Evolutionary conservation across 1,140 invertebrate genomes (phyloP).

Genomic region (Muscidifurax raptorellus): DNA sequence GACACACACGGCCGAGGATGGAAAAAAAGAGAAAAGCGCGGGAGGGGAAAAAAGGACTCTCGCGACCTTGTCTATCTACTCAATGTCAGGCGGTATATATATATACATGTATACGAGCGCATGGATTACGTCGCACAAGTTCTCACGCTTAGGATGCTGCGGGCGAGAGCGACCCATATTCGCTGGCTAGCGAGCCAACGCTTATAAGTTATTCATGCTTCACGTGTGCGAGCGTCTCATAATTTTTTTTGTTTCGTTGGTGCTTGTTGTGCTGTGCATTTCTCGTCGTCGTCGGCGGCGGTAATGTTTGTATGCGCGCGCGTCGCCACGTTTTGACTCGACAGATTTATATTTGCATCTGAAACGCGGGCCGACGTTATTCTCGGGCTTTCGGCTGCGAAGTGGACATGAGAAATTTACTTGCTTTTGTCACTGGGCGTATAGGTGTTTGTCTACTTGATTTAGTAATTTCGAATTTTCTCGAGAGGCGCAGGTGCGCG

Average conservation of each 20-base stretch:
- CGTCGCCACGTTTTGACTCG: too few species aligned
- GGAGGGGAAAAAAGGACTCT: constrained; percentile 34
- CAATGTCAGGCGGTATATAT: constrained; percentile 14
- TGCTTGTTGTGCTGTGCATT: neutral
- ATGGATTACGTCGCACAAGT: constrained; percentile 26
- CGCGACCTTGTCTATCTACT: constrained; percentile 25
- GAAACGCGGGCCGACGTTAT: neutral
- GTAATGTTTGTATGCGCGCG: neutral
- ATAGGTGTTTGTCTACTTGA: neutral
- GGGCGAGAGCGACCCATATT: constrained; percentile 45
- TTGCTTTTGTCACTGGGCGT: too few species aligned
- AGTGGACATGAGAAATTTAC: too few species aligned
- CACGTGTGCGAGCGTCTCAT: neutral
- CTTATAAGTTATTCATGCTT: neutral
- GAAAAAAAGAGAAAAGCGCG: constrained; percentile 9
- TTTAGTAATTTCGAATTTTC: neutral
- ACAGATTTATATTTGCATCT: neutral
- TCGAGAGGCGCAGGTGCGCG: neutral
- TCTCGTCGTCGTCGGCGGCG: neutral
- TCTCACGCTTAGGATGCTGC: constrained; percentile 51
- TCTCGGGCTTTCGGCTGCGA: too few species aligned
- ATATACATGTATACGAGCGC: neutral
- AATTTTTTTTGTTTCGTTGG: neutral
- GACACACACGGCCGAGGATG: neutral
- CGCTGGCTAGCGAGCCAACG: neutral